These are phyloP conservation scores for Hydrolagus affinis DNA, from an alignment of 2,113 vertebrate genomes.

Conservation along the genomic window DNA sequence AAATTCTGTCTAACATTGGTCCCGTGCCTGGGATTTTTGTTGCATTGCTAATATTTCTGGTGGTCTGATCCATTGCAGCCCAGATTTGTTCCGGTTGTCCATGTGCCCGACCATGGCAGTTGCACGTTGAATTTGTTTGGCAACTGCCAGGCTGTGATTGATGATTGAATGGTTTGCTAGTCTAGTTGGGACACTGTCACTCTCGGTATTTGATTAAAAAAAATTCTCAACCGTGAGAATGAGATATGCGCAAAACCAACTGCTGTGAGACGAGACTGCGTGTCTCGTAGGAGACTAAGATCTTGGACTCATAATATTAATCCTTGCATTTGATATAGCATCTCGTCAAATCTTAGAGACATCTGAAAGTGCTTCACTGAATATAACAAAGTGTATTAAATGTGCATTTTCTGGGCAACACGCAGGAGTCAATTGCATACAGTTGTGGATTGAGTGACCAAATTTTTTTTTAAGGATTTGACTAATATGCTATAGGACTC, in stretches of 20 bases:
- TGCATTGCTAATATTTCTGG: neutral
- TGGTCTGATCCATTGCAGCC: neutral
- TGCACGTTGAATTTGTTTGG: neutral
- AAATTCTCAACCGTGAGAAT: neutral
- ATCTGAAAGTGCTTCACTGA: too few relatives aligned
- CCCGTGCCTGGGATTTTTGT: neutral
- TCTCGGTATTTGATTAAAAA: neutral
- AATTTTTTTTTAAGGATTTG: too few relatives aligned
- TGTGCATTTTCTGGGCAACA: too few relatives aligned
- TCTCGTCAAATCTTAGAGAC: too few relatives aligned
- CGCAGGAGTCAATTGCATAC: too few relatives aligned
- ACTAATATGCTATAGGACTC: too few relatives aligned
- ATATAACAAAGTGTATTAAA: too few relatives aligned
- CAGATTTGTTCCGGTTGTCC: neutral
- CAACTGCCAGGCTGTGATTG: neutral
- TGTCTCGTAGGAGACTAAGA: neutral
- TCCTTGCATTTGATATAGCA: too few relatives aligned
- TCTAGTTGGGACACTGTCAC: neutral
- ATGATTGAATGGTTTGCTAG: neutral
- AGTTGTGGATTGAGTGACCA: too few relatives aligned
- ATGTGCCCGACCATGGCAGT: neutral
- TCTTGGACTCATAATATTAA: too few relatives aligned
- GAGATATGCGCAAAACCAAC: neutral
- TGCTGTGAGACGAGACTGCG: neutral
- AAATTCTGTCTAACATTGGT: neutral